Base-by-base conservation (phyloP, 1,140 invertebrate species). In the Phymorhynchus buccinoides region DNA sequence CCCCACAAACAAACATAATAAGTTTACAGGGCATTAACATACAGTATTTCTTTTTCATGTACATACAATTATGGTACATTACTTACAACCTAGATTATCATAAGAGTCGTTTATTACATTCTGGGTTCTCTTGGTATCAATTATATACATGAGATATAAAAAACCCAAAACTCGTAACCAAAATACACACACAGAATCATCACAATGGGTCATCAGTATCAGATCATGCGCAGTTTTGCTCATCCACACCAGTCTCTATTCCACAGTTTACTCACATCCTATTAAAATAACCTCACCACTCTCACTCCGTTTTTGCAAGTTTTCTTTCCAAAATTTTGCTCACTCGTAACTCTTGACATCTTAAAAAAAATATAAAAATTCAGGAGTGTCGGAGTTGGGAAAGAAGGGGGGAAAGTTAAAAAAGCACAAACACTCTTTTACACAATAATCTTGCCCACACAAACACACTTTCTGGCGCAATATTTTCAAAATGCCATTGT, bases 11-110 rank as follows among this genome's bases (percentile, higher is more conserved):
- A 27, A 62, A 62, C 22, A 62, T 52, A 52, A 52, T 62, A 62
- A 62, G 56, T 62, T 62, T 62, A 62, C 56, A 62, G 56, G 56
- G 56, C 56, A 62, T 62, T 62, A 27, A 62, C 56, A 62, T 62
- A 22, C 22, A 27, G n/a, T 27, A 62, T n/a, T n/a, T n/a, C n/a
- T 62, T 22, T 62, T n/a, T n/a, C n/a, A n/a, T n/a, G n/a, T n/a
- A 22, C 22, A 62, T 27, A 62, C 22, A 27, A 27, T 27, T 62
- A 62, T 62, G 56, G 56, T 62, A 62, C 56, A 62, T 6, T 62
- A 62, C 12, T 62, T 62, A 62, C 56, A 62, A 62, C 56, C 56
- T 62, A 62, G 56, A 62, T 27, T n/a, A n/a, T n/a, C n/a, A 22
- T 4, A 27, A 62, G 56, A 62, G n/a, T 22, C 56, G n/a, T 27